A percentile compares a stretch with the other conserved stretches of the same genome.
Conservation (phyloP, 2,797 vertebrate genomes). For the Pseudopleuronectes americanus region DNA sequence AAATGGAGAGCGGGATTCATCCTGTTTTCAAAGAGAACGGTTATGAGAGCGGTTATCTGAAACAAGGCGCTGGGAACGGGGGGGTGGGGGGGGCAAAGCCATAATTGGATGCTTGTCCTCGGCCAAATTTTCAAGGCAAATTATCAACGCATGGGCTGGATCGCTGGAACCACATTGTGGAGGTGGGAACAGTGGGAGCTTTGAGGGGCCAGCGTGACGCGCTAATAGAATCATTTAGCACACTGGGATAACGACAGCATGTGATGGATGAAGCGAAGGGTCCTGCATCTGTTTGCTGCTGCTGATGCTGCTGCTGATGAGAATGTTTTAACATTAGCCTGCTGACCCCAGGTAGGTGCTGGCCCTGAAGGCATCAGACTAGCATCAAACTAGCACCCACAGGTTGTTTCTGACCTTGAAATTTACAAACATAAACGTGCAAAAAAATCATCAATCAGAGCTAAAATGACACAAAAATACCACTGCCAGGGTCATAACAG, state of each 20-base stretch:
- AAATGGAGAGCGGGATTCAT: constrained; percentile 37
- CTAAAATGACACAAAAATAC: too few relatives aligned
- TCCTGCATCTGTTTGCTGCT: constrained; percentile 44
- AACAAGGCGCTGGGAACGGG: constrained; percentile 69
- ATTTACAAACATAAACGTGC: too few relatives aligned
- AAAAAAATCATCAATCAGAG: too few relatives aligned
- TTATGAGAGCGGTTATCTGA: constrained; percentile 68
- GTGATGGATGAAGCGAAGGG: constrained; percentile 70
- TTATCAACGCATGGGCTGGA: constrained; percentile 76
- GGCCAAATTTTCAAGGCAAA: constrained; percentile 75
- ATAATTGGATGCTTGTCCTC: constrained; percentile 75
- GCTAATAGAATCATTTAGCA: constrained; percentile 79
- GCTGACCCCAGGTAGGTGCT: constrained; percentile 35
- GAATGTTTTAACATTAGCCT: constrained; percentile 33
- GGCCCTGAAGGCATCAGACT: constrained; percentile 15
- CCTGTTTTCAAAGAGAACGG: constrained; percentile 52
- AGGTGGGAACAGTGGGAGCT: constrained; percentile 78
- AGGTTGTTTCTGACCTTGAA: too few relatives aligned
- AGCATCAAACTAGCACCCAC: too few relatives aligned
- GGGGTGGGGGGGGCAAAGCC: constrained; percentile 48
- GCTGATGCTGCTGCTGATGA: constrained; percentile 50
- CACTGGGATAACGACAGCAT: constrained; percentile 64
- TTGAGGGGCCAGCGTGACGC: constrained; percentile 70
- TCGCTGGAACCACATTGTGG: constrained; percentile 67
- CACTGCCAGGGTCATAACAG: too few relatives aligned